A percentile compares a stretch with the other conserved stretches of the same genome.
Evolutionary conservation across 2,888 invertebrate genomes (phyloP).

Genomic region (Hipparchia semele): DNA sequence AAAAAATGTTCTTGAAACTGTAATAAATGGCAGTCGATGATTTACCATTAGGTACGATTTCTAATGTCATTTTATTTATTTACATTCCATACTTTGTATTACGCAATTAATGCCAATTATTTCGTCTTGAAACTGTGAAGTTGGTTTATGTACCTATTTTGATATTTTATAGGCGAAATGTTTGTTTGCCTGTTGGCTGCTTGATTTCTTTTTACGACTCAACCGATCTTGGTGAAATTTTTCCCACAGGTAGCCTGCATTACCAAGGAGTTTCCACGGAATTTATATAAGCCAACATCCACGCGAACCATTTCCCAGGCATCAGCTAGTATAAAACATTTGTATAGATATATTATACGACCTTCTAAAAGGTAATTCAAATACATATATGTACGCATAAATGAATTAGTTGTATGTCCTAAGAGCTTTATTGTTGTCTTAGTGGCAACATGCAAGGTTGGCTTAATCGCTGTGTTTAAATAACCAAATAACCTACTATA

Average conservation of each 20-base stretch:
- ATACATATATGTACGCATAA: neutral
- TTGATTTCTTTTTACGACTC: too few relatives aligned
- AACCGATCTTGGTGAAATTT: too few relatives aligned
- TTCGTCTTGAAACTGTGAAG: neutral
- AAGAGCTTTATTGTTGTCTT: constrained; percentile 12
- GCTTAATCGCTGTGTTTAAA: neutral
- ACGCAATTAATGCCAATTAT: neutral
- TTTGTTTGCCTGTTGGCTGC: too few relatives aligned
- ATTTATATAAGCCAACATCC: too few relatives aligned
- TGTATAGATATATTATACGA: neutral
- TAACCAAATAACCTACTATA: neutral
- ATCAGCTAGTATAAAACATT: neutral
- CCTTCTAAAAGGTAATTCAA: constrained; percentile 13
- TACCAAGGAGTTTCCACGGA: too few relatives aligned
- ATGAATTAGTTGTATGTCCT: neutral
- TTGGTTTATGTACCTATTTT: neutral
- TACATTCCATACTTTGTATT: constrained; percentile 1
- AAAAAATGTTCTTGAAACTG: neutral
- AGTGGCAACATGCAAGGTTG: constrained; percentile 6
- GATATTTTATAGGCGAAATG: too few relatives aligned
- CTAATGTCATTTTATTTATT: constrained; percentile 13
- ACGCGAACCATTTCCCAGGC: too few relatives aligned
- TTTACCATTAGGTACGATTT: constrained; percentile 14
- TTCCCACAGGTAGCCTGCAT: too few relatives aligned
- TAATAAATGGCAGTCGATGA: neutral